A percentile compares a stretch with the other conserved stretches of the same genome.
These are phyloP conservation scores for Trisateles emortualis DNA, from an alignment of 2,888 invertebrate genomes.

Conservation along the genomic window DNA sequence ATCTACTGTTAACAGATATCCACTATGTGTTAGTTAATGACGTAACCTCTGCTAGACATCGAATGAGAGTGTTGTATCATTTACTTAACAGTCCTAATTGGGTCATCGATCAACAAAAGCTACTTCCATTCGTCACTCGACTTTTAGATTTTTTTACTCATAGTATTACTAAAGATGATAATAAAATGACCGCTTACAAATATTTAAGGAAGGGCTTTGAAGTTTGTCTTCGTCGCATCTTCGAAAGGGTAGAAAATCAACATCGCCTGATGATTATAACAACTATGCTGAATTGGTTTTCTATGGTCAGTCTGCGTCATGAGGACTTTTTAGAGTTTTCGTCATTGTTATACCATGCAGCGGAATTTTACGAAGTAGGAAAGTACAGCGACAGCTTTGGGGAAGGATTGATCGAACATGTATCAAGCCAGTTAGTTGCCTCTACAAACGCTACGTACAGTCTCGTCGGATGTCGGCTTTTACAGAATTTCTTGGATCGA, in stretches of 20 bases:
- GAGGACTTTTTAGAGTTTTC: conserved; percentile 84
- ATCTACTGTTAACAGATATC: conserved; percentile 68
- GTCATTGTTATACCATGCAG: conserved; percentile 82
- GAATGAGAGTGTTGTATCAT: conserved; percentile 82
- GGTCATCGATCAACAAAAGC: conserved; percentile 71
- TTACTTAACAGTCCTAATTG: conserved; percentile 79
- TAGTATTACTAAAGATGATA: conserved; percentile 61
- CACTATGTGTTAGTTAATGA: conserved; percentile 63
- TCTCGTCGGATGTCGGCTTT: conserved; percentile 84
- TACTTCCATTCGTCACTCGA: conserved; percentile 71
- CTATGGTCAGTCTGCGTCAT: conserved; percentile 68
- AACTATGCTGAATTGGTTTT: conserved; percentile 83
- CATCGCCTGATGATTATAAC: conserved; percentile 80
- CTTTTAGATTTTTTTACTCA: conserved; percentile 80
- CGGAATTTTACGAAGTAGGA: conserved; percentile 74
- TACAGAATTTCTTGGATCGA: conserved; percentile 86
- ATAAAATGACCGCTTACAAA: conserved; percentile 54
- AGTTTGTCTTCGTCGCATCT: conserved; percentile 83
- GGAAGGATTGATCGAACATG: conserved; percentile 76
- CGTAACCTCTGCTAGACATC: conserved; percentile 69
- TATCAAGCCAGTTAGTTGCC: conserved; percentile 77
- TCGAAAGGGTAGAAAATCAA: conserved; percentile 77
- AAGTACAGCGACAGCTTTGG: conserved; percentile 76
- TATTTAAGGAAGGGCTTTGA: conserved; percentile 83
- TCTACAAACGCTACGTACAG: conserved; percentile 78